phyloP scores from a whole-genome alignment of 2,113 vertebrate genomes.

The Paraplagusia blochii region DNA sequence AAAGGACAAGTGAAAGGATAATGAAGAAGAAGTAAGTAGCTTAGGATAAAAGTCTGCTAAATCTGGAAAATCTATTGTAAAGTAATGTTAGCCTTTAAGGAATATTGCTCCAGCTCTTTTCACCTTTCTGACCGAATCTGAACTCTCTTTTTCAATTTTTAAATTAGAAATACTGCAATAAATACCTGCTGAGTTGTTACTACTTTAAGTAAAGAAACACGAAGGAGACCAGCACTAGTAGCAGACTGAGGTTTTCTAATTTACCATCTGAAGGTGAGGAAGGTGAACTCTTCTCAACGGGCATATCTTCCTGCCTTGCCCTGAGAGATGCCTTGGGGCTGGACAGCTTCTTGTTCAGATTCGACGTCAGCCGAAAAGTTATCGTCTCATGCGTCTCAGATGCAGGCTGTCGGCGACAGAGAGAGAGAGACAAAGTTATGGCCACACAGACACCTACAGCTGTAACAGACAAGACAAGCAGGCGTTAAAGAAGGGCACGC shows the following conservation, averaged over 20 bases:
- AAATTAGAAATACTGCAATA: too few species aligned
- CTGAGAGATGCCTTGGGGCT: constrained; percentile 26
- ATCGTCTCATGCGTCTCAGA: constrained; percentile 76
- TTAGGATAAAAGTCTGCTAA: too few species aligned
- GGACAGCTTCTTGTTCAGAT: constrained; percentile 58
- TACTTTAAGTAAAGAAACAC: too few species aligned
- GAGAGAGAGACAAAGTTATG: constrained; percentile 6
- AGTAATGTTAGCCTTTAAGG: too few species aligned
- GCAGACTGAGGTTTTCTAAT: constrained; percentile 29
- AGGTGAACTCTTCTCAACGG: constrained; percentile 59
- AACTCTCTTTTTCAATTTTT: too few species aligned
- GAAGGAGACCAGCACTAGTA: neutral
- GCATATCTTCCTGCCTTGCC: constrained; percentile 40
- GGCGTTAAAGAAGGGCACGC: neutral
- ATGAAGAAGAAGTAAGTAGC: too few species aligned
- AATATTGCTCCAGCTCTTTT: too few species aligned
- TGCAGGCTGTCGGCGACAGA: constrained; percentile 30
- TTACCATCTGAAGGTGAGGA: constrained; percentile 70
- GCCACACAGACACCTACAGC: neutral
- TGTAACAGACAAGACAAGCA: constrained; percentile 1
- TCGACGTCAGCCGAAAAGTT: constrained; percentile 76
- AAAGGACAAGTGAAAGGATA: too few species aligned
- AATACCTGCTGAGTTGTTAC: too few species aligned
- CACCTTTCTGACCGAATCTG: too few species aligned
- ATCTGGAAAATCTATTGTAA: too few species aligned